phyloP scores from a whole-genome alignment of 2,113 vertebrate genomes.

The Poecile atricapillus region DNA sequence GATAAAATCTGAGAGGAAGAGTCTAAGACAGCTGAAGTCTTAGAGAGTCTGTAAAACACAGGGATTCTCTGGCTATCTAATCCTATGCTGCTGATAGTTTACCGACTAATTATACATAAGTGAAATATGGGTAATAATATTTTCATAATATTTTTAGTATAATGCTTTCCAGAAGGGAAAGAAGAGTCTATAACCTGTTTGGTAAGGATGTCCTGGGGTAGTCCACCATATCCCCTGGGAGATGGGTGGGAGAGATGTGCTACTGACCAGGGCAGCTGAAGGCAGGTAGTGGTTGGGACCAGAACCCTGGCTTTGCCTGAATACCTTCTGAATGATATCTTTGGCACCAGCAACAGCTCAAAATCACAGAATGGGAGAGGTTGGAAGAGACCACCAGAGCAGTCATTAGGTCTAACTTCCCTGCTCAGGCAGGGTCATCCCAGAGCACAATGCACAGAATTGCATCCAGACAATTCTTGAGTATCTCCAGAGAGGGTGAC shows the following conservation, averaged over 20 bases:
- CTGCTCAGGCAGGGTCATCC: not conserved
- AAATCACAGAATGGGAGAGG: not conserved
- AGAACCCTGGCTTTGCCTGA: not conserved
- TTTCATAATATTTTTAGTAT: not conserved
- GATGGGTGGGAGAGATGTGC: not conserved
- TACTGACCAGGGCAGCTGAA: not conserved
- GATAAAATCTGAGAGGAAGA: not conserved
- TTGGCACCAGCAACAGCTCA: not conserved
- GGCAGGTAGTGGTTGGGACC: not conserved
- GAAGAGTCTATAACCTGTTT: not conserved
- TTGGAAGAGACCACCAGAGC: not conserved
- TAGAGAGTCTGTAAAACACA: not conserved
- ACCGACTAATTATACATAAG: not conserved
- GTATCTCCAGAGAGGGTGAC: not conserved
- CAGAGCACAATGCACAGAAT: not conserved
- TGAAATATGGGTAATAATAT: not conserved
- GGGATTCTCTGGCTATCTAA: not conserved
- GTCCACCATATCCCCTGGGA: rapidly evolving
- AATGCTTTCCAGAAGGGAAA: not conserved
- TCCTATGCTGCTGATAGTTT: not conserved
- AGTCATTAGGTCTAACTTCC: not conserved
- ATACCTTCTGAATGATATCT: not conserved
- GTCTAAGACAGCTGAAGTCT: not conserved
- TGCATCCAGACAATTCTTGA: too few relatives aligned
- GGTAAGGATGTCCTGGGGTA: not conserved